Base-by-base conservation (phyloP, 2,113 vertebrate genomes). In the Salminus brasiliensis region DNA sequence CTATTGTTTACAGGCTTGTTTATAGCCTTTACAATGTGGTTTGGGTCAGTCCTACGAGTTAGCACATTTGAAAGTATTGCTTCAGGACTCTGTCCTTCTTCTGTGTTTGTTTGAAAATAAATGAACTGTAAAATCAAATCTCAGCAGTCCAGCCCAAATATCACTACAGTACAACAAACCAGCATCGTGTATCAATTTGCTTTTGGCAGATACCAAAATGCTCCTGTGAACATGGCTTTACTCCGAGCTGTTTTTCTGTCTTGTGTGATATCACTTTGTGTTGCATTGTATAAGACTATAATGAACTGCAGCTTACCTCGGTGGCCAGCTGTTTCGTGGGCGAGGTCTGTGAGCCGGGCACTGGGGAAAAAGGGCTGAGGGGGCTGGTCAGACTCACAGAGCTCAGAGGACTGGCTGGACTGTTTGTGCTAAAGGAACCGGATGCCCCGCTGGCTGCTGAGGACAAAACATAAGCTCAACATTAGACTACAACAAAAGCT, bases 371-470 rank as follows among this genome's bases (percentile, higher is more conserved):
- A 75, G 96, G 96, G 87, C 96, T 98, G 89, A 98, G 92, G 18
- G 97, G 97, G 76, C 97, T 98, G 87, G 96, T 97, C 89, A 98
- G 91, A 92, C 97, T 98, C 91, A 97, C 89, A 0, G 97, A 98
- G 91, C 97, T 98, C 89, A 98, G 91, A 21, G 96, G 97, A 88
- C 96, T 99, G 88, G 96, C 97, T 0, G 97, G 96, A 91, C 96
- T 99, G 92, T 96, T 98, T 89, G 96, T 98, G 92, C 94, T 95
- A 92, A 94, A 98, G 0, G 96, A 97, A 29, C 95, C 93, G 0
- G 94, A 93, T 41, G 95, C 90, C 62, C 94, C 94, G 0, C 93
- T 91, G 76, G 92, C 87, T 89, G 92, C 95, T 97, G 90, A 23
- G 55, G 45, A n/a, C 84, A 85, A 74, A 77, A 1, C 25, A 63